phyloP scores from a whole-genome alignment of 2,113 vertebrate genomes.

The Ceyx cyanopectus region DNA sequence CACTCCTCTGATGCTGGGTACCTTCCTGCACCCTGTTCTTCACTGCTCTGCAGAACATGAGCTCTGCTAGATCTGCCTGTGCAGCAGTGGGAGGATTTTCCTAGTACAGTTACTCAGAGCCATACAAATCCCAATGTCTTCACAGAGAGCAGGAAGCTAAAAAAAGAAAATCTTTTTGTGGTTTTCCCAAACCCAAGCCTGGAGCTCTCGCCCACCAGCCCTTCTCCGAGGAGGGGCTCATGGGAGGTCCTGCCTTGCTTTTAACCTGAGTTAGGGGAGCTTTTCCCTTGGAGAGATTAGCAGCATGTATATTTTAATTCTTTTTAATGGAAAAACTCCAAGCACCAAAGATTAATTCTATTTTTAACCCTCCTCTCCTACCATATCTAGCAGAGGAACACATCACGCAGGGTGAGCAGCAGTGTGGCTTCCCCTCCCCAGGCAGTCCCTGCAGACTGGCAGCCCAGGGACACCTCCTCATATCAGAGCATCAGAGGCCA shows the following conservation, averaged over 20 bases:
- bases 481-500: background rate
- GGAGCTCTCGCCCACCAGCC: background rate
- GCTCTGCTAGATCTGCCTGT: slow-evolving; percentile 21
- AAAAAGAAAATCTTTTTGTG: slow-evolving; percentile 9
- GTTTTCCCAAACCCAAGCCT: background rate
- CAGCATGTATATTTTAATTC: background rate
- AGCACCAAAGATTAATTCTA: background rate
- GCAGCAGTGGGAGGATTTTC: slow-evolving; percentile 51
- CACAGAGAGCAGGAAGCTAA: slow-evolving; percentile 41
- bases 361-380: background rate
- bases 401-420: background rate
- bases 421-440: background rate
- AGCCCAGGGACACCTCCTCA: background rate
- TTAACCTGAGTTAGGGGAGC: background rate
- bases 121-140: slow-evolving; percentile 6
- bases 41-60: background rate
- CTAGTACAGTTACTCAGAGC: slow-evolving; percentile 36
- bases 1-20: background rate
- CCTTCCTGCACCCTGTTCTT: background rate
- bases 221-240: background rate
- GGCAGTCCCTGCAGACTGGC: background rate
- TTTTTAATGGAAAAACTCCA: background rate
- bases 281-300: background rate
- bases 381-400: background rate
- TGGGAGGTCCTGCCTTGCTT: background rate